These are phyloP conservation scores for Drosophila flavopinicola DNA, from an alignment of 2,888 invertebrate genomes.

Conservation along the genomic window DNA sequence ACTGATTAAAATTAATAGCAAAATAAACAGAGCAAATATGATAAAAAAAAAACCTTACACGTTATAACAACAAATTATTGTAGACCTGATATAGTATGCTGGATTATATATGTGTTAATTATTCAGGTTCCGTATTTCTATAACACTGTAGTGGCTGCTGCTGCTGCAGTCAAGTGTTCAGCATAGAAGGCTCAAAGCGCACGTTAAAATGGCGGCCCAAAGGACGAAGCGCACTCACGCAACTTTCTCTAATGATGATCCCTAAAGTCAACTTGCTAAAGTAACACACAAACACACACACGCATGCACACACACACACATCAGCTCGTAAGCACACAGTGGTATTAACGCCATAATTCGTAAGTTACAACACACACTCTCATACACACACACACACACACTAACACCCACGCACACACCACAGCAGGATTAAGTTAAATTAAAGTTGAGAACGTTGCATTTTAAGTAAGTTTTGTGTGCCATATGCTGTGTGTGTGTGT, in stretches of 20 bases:
- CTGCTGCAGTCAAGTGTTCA: slow-evolving; percentile 29
- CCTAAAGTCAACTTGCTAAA: slow-evolving; percentile 76
- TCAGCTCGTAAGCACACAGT: slow-evolving; percentile 64
- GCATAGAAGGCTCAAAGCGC: slow-evolving; percentile 39
- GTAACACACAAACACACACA: slow-evolving; percentile 55
- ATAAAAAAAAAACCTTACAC: not conserved
- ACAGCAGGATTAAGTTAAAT: slow-evolving; percentile 71
- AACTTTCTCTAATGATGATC: slow-evolving; percentile 71
- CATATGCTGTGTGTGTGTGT: slow-evolving; percentile 10
- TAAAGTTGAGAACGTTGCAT: slow-evolving; percentile 69
- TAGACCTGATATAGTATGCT: not conserved
- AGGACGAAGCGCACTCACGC: slow-evolving; percentile 13
- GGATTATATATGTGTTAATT: slow-evolving; percentile 21
- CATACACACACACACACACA: slow-evolving; percentile 21
- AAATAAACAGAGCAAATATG: too few relatives aligned
- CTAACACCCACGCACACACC: slow-evolving; percentile 33
- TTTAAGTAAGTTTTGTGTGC: slow-evolving; percentile 44
- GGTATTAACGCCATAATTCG: slow-evolving; percentile 78
- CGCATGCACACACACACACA: slow-evolving; percentile 13
- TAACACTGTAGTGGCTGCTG: not conserved
- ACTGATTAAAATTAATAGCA: too few relatives aligned
- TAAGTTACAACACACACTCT: slow-evolving; percentile 55
- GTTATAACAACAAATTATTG: not conserved
- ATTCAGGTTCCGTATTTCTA: slow-evolving; percentile 7
- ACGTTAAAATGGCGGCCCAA: slow-evolving; percentile 38